phyloP scores from a whole-genome alignment of 2,113 vertebrate species.

The Glareola pratincola region DNA sequence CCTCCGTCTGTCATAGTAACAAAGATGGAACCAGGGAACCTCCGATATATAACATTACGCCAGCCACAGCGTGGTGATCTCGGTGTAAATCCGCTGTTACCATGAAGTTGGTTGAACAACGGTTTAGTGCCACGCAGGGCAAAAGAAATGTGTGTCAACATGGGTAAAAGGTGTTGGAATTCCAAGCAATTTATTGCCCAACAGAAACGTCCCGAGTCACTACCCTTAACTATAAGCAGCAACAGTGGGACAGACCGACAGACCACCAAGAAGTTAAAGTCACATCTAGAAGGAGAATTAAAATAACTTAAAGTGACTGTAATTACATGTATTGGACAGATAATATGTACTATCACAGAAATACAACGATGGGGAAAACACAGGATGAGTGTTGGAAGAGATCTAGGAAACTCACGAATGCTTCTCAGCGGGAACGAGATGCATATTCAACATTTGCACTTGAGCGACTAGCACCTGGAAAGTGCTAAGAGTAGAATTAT shows the following conservation, averaged over 20 bases:
- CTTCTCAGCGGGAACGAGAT: background rate
- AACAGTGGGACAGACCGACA: background rate
- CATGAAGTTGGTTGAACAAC: fast-evolving
- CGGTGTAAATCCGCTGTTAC: fast-evolving
- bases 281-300: background rate
- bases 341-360: fast-evolving
- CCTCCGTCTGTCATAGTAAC: fast-evolving
- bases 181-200: background rate
- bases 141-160: fast-evolving
- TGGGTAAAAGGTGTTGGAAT: background rate
- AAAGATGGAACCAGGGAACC: background rate
- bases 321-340: too few relatives aligned
- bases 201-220: fast-evolving
- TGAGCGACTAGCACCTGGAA: background rate
- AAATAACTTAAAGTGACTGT: background rate
- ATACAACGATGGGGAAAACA: fast-evolving
- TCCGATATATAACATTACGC: fast-evolving
- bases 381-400: background rate
- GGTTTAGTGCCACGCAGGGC: fast-evolving
- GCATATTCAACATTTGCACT: fast-evolving
- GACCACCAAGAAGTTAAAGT: background rate
- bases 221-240: background rate
- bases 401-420: background rate
- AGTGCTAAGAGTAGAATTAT: background rate
- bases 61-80: background rate